Conservation (phyloP, 2,113 vertebrate genomes). For the Lepus americanus region DNA sequence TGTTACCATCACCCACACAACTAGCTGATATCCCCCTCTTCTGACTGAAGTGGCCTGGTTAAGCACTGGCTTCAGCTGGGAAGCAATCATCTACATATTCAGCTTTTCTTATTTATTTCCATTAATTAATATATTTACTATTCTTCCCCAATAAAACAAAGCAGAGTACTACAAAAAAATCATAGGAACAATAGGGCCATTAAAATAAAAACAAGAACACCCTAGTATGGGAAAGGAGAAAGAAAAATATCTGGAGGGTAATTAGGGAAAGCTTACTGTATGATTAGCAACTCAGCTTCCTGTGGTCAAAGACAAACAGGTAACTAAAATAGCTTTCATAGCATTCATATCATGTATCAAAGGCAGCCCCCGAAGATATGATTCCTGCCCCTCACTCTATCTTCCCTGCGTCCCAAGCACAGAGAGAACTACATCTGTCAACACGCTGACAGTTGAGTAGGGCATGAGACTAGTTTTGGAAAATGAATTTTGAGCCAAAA, state of each 20-base stretch:
- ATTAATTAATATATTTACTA: slow-evolving; percentile 9
- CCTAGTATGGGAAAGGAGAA: background rate
- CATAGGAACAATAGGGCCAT: background rate
- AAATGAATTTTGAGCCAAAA: background rate
- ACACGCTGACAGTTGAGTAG: background rate
- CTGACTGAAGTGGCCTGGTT: background rate
- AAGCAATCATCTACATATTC: slow-evolving; percentile 7
- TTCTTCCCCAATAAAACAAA: background rate
- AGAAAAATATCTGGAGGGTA: slow-evolving; percentile 19
- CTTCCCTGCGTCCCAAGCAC: background rate
- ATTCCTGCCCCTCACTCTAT: background rate
- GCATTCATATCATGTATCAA: background rate
- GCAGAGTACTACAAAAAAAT: background rate
- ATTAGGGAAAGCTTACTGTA: background rate
- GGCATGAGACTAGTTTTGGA: background rate
- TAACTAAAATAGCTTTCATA: background rate
- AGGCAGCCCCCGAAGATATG: background rate
- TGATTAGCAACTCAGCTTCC: background rate
- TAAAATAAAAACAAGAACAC: slow-evolving; percentile 23
- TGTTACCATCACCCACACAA: background rate
- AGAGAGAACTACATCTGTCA: background rate
- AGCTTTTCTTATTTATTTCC: slow-evolving; percentile 20
- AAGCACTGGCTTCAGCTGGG: background rate
- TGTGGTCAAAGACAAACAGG: background rate
- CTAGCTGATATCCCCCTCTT: background rate